phyloP scores from a whole-genome alignment of 64 coral and sea anemone genomes.

The Dendronephthya gigantea region DNA sequence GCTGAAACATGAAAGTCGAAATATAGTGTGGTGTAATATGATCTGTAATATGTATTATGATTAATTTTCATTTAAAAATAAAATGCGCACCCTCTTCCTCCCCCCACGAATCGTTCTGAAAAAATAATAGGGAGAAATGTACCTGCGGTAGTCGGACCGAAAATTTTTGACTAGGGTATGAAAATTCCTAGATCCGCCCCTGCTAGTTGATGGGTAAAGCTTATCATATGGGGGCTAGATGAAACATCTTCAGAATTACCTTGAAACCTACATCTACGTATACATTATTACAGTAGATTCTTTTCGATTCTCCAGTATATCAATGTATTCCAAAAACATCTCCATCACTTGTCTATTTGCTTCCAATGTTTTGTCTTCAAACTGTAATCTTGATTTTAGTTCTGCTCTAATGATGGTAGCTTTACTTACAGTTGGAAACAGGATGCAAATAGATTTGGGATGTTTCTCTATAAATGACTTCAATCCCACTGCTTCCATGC shows the following conservation, averaged over 20 bases:
- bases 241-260: not conserved
- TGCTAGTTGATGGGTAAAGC: not conserved
- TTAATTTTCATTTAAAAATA: no score
- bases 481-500: not conserved
- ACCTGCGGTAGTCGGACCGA: no score
- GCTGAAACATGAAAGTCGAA: no score
- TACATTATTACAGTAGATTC: not conserved
- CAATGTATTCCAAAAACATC: conserved; percentile 1
- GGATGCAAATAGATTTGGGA: not conserved
- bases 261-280: not conserved
- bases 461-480: not conserved
- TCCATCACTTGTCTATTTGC: not conserved
- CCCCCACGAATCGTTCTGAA: no score
- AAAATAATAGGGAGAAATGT: no score
- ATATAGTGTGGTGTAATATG: no score
- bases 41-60: no score
- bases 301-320: not conserved
- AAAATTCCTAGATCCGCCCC: no score
- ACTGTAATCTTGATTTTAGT: not conserved
- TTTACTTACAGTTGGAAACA: not conserved
- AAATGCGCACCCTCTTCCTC: no score
- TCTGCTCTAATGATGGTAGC: not conserved
- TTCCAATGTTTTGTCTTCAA: not conserved
- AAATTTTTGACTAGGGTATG: no score
- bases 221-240: not conserved